Evolutionary conservation across 2,797 vertebrate genomes (phyloP).

Genomic region (Falco naumanni): DNA sequence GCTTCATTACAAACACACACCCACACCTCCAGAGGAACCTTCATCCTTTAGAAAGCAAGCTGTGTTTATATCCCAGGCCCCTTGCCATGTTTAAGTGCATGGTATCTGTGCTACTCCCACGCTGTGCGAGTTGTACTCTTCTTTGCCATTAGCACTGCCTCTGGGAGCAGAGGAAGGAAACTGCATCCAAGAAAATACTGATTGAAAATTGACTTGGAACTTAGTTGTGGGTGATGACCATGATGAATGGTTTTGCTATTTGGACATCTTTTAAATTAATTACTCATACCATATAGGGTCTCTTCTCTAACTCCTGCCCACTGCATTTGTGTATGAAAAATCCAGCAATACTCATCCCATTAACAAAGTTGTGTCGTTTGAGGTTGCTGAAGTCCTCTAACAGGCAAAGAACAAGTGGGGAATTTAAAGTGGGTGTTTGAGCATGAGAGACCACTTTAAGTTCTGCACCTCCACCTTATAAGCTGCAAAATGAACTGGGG

Average conservation of each 20-base stretch:
- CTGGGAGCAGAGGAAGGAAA: not conserved
- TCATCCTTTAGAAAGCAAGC: not conserved
- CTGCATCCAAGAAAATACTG: not conserved
- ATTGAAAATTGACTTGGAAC: not conserved
- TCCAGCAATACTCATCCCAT: not conserved
- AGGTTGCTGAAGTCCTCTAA: not conserved
- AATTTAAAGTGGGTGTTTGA: not conserved
- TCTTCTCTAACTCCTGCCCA: not conserved
- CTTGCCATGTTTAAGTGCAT: not conserved
- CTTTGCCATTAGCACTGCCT: not conserved
- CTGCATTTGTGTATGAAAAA: not conserved
- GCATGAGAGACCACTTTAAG: not conserved
- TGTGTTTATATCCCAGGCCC: not conserved
- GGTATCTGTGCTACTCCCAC: not conserved
- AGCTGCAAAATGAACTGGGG: not conserved
- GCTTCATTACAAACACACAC: not conserved
- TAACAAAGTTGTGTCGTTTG: not conserved
- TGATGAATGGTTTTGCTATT: not conserved
- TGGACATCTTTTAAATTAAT: not conserved
- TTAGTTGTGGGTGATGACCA: not conserved
- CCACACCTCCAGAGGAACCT: not conserved
- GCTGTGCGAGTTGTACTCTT: not conserved
- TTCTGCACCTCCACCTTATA: not conserved
- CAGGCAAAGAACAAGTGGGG: not conserved
- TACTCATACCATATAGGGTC: not conserved